These are phyloP conservation scores for Poecilia gillii DNA, from an alignment of 2,797 vertebrate genomes.

Conservation along the genomic window DNA sequence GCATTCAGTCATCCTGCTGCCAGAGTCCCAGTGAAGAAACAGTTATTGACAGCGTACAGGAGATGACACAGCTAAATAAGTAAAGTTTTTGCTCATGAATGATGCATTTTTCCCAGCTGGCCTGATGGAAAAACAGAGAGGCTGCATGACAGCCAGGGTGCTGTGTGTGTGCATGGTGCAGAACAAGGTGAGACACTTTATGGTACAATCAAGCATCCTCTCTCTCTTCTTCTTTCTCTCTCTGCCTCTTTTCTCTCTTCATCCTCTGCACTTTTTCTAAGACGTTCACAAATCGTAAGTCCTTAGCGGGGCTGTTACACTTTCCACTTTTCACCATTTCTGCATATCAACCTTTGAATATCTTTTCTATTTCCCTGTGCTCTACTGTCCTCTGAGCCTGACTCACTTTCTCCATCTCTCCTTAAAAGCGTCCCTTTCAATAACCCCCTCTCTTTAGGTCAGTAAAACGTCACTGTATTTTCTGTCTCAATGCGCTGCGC, in stretches of 20 bases:
- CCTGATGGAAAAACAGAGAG: constrained; percentile 59
- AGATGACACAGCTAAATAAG: constrained; percentile 74
- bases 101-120: constrained; percentile 68
- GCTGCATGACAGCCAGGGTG: constrained; percentile 70
- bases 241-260: constrained; percentile 7
- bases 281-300: constrained; percentile 40
- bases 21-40: constrained; percentile 40
- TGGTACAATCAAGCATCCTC: constrained; percentile 34
- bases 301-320: constrained; percentile 48
- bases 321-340: constrained; percentile 35
- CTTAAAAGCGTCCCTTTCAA: constrained; percentile 52
- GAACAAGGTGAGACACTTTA: constrained; percentile 76
- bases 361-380: constrained; percentile 18
- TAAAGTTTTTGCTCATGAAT: constrained; percentile 74
- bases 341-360: constrained; percentile 35
- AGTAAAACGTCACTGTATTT: constrained; percentile 82
- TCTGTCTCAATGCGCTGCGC: constrained; percentile 74
- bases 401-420: constrained; percentile 24
- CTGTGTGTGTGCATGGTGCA: constrained; percentile 78
- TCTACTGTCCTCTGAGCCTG: constrained; percentile 34
- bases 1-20: constrained; percentile 24
- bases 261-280: constrained; percentile 18
- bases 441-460: constrained; percentile 70
- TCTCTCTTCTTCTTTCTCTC: constrained; percentile 12
- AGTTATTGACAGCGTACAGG: constrained; percentile 65